Percentiles rank a stretch among this genome's conserved stretches.
Evolutionary conservation across 2,113 vertebrate species (phyloP).

Genomic region (Cercocebus atys): DNA sequence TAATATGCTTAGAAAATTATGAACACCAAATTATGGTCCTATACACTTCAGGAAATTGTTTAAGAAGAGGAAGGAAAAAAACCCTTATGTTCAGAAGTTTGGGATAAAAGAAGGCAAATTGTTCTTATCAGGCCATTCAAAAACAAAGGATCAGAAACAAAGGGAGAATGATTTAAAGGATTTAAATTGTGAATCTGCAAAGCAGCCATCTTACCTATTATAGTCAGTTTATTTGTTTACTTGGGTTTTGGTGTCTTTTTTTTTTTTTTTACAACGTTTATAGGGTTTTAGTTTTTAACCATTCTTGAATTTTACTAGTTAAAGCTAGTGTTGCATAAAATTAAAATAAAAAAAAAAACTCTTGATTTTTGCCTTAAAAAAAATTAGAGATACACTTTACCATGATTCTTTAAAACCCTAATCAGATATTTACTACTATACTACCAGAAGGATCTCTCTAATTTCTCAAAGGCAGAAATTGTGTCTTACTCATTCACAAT

Average conservation of each 20-base stretch:
- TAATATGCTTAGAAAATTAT: constrained; percentile 30
- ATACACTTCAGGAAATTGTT: not conserved
- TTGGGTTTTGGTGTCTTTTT: not conserved
- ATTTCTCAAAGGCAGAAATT: constrained; percentile 9
- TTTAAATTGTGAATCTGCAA: not conserved
- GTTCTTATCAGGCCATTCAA: not conserved
- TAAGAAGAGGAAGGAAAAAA: not conserved
- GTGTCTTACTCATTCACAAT: not conserved
- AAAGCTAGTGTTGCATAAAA: not conserved
- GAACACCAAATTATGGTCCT: not conserved
- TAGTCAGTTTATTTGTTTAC: not conserved
- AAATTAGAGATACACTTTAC: not conserved
- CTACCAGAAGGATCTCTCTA: not conserved
- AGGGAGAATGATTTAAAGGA: not conserved
- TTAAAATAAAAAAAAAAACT: not conserved
- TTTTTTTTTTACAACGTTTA: not conserved
- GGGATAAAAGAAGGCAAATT: not conserved
- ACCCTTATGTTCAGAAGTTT: not conserved
- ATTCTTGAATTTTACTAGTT: not conserved
- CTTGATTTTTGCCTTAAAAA: not conserved
- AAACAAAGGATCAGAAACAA: not conserved
- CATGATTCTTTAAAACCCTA: not conserved
- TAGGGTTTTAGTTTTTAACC: not conserved
- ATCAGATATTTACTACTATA: not conserved
- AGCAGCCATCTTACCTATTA: not conserved